Conservation (phyloP, 2,113 vertebrate genomes). For the Oryctolagus cuniculus region DNA sequence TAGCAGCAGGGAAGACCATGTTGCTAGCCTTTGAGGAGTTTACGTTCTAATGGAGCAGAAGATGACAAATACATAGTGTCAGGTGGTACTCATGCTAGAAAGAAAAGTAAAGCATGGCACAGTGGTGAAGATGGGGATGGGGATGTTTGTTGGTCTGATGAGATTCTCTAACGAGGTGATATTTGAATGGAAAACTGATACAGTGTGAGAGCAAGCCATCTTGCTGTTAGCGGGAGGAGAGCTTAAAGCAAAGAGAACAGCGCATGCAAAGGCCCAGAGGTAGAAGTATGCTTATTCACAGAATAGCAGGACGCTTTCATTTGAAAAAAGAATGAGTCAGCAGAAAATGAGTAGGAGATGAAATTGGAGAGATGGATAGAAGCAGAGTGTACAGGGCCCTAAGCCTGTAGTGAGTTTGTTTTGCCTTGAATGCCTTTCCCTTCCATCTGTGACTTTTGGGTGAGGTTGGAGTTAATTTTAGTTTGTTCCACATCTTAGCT, state of each 20-base stretch:
- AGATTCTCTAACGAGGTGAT: neutral
- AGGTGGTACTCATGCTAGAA: neutral
- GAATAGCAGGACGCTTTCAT: neutral
- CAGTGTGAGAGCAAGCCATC: neutral
- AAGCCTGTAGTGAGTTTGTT: neutral
- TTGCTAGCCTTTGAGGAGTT: neutral
- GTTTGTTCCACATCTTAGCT: neutral
- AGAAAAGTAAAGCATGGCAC: neutral
- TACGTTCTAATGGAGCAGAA: neutral
- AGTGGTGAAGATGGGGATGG: neutral
- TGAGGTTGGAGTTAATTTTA: conserved; percentile 31
- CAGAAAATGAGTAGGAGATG: neutral
- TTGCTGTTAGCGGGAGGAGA: neutral
- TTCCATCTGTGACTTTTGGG: neutral
- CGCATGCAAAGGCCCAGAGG: neutral
- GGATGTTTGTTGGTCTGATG: neutral
- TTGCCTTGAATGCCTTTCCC: neutral
- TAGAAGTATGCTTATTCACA: neutral
- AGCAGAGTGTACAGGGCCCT: neutral
- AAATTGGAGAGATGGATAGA: neutral
- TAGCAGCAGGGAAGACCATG: neutral
- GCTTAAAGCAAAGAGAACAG: neutral
- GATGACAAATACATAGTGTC: neutral
- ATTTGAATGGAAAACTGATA: neutral
- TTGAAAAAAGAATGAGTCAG: neutral